Percentiles rank a stretch among this genome's conserved stretches.
Evolutionary conservation across 2,797 vertebrate species (phyloP).

Genomic region (Pseudotriccus pelzelni): DNA sequence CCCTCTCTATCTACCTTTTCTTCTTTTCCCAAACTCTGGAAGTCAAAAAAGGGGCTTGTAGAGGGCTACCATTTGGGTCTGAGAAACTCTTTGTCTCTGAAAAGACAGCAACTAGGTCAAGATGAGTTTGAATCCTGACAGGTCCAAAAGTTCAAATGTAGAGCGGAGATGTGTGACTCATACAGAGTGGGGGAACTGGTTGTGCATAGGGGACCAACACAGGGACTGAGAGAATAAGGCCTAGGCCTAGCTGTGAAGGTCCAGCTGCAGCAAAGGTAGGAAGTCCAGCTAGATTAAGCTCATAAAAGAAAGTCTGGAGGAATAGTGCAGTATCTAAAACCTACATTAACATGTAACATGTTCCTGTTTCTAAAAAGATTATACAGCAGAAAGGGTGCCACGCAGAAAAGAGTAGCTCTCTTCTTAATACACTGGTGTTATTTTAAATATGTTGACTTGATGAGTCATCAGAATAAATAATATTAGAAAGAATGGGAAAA

Average conservation of each 20-base stretch:
- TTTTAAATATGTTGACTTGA: background rate
- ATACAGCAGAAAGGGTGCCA: background rate
- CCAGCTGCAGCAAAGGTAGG: fast-evolving
- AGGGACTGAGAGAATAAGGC: background rate
- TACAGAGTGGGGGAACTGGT: background rate
- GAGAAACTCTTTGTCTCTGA: background rate
- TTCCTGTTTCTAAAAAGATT: background rate
- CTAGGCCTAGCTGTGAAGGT: background rate
- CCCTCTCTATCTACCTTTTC: background rate
- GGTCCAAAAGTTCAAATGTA: background rate
- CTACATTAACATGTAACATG: background rate
- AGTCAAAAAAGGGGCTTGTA: background rate
- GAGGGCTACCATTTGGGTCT: background rate
- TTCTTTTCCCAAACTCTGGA: background rate
- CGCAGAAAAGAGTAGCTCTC: background rate
- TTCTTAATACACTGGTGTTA: background rate
- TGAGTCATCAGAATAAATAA: background rate
- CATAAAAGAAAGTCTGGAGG: background rate
- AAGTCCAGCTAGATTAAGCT: background rate
- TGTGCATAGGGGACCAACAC: background rate
- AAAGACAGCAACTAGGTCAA: background rate
- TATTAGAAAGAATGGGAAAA: background rate
- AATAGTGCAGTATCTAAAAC: background rate
- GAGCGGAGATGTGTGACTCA: background rate
- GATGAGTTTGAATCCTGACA: background rate